Percentiles rank a stretch among this genome's conserved stretches.
These are phyloP conservation scores for Sycophila sp. DNA, from an alignment of 1,140 invertebrate species.

Conservation along the genomic window DNA sequence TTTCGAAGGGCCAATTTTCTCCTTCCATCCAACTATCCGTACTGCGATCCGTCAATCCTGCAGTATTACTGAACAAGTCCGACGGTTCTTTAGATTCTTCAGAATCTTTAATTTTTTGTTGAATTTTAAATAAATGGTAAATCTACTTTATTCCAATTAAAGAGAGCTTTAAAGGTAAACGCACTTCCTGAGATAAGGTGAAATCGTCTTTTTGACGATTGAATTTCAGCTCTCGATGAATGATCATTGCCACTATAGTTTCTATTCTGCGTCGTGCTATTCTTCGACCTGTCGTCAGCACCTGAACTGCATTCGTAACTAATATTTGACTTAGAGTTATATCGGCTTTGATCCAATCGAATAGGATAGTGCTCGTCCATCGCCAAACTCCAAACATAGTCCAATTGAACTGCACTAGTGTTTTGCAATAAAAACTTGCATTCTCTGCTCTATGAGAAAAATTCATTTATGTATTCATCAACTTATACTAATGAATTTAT, in stretches of 20 bases:
- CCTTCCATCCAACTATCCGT: constrained; percentile 52
- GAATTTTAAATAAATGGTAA: too few species aligned
- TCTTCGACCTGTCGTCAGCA: neutral
- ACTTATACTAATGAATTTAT: too few species aligned
- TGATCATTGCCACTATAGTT: too few species aligned
- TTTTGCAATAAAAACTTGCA: constrained; percentile 45
- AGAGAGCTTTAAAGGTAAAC: too few species aligned
- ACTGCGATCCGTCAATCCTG: constrained; percentile 44
- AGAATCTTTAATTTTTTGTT: neutral
- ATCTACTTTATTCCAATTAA: too few species aligned
- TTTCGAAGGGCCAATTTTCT: constrained; percentile 50
- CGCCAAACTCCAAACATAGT: constrained; percentile 48
- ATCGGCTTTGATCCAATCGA: constrained; percentile 17
- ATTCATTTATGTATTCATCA: too few species aligned
- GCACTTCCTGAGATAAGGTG: too few species aligned
- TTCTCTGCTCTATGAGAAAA: constrained; percentile 39
- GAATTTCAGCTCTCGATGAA: too few species aligned
- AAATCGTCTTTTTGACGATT: too few species aligned
- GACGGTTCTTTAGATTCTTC: neutral
- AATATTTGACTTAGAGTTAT: neutral
- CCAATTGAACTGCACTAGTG: constrained; percentile 43
- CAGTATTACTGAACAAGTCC: constrained; percentile 51
- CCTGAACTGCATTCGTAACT: neutral
- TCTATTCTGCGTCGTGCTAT: too few species aligned
- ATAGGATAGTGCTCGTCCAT: constrained; percentile 50